A percentile compares a stretch with the other conserved stretches of the same genome.
Evolutionary conservation across 1,140 invertebrate genomes (phyloP).

Genomic region (Venustaconcha ellipsiformis): DNA sequence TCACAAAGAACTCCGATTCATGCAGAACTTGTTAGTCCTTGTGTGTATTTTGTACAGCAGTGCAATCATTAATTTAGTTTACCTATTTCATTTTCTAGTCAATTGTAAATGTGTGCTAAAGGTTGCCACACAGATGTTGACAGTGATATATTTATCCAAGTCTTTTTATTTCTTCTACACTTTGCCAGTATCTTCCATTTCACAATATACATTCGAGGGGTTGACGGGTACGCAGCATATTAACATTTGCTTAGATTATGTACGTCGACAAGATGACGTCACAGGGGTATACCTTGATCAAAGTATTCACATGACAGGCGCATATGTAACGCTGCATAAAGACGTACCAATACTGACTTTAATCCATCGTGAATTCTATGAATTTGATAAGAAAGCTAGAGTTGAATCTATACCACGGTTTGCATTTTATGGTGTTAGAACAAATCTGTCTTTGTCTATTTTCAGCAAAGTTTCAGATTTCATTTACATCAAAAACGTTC

Average conservation of each 20-base stretch:
- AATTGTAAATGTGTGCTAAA: neutral
- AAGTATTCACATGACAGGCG: slow-evolving; percentile 55
- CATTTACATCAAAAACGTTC: slow-evolving; percentile 46
- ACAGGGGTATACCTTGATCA: slow-evolving; percentile 59
- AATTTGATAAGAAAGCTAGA: slow-evolving; percentile 40
- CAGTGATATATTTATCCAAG: slow-evolving; percentile 28
- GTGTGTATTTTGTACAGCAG: slow-evolving; percentile 37
- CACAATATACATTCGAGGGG: slow-evolving; percentile 44
- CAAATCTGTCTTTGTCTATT: slow-evolving; percentile 24
- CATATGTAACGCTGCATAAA: slow-evolving; percentile 50
- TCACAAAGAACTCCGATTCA: slow-evolving; percentile 59
- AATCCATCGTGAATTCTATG: slow-evolving; percentile 56
- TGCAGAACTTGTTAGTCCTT: slow-evolving; percentile 56
- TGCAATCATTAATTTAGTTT: slow-evolving; percentile 4
- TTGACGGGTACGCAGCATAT: slow-evolving; percentile 44
- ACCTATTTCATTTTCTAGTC: neutral
- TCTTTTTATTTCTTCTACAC: slow-evolving; percentile 27
- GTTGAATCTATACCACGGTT: neutral
- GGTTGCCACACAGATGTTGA: slow-evolving; percentile 1
- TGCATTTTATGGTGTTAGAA: neutral
- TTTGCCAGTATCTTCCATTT: slow-evolving; percentile 22
- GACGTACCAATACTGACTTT: slow-evolving; percentile 56
- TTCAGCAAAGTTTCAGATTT: slow-evolving; percentile 54
- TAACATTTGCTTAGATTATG: slow-evolving; percentile 55
- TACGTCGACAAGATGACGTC: slow-evolving; percentile 50